phyloP scores from a whole-genome alignment of 1,140 invertebrate species.

The Popillia japonica region DNA sequence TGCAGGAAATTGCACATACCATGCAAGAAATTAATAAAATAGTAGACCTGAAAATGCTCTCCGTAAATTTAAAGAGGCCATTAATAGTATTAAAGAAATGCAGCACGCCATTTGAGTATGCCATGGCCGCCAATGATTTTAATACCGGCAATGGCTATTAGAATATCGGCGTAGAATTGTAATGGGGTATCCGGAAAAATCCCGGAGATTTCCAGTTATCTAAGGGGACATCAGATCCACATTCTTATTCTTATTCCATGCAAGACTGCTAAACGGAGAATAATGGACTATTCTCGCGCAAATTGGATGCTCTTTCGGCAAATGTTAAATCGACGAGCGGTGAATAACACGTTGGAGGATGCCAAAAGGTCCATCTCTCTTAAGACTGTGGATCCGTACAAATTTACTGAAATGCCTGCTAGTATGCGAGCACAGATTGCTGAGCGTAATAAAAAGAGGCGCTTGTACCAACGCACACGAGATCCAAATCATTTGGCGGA shows the following conservation, averaged over 20 bases:
- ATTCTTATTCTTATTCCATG: not conserved
- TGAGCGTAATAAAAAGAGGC: not conserved
- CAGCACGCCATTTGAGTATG: too few relatives aligned
- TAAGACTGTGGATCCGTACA: not conserved
- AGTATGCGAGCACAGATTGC: not conserved
- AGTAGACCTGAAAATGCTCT: too few relatives aligned
- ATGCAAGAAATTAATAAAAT: too few relatives aligned
- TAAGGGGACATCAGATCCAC: not conserved
- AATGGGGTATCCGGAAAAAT: too few relatives aligned
- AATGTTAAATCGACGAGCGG: not conserved
- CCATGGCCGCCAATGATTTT: too few relatives aligned
- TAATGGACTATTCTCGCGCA: not conserved
- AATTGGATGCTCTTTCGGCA: not conserved
- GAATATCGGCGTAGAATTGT: too few relatives aligned
- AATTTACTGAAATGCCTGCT: not conserved
- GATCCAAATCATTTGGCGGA: not conserved
- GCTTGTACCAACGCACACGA: not conserved
- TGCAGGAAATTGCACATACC: too few relatives aligned
- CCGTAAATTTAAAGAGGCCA: too few relatives aligned
- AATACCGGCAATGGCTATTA: too few relatives aligned
- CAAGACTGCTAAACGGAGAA: not conserved
- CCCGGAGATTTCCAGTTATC: too few relatives aligned
- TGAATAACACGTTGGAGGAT: not conserved
- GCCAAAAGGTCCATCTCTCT: not conserved
- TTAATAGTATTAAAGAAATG: too few relatives aligned